Evolutionary conservation across 1,140 invertebrate genomes (phyloP).

Genomic region (Meteorus sp.): DNA sequence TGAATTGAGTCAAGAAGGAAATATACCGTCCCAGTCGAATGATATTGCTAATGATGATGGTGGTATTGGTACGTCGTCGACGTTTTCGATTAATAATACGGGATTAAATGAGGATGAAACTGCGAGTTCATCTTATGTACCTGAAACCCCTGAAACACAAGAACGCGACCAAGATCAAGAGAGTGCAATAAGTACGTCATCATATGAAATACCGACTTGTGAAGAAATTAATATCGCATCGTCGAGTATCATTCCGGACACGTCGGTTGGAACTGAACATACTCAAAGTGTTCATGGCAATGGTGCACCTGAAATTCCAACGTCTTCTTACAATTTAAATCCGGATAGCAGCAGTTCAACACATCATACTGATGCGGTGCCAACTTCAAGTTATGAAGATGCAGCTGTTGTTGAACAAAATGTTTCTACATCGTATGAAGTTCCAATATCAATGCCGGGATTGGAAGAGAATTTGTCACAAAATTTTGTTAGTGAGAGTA

Average conservation of each 20-base stretch:
- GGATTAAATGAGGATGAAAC: constrained; percentile 54
- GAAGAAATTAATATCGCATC: constrained; percentile 55
- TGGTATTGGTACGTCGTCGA: constrained; percentile 48
- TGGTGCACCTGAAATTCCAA: constrained; percentile 53
- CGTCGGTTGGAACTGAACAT: constrained; percentile 44
- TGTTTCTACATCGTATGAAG: constrained; percentile 53
- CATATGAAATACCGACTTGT: constrained; percentile 56
- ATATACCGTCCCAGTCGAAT: constrained; percentile 54
- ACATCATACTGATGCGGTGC: constrained; percentile 42
- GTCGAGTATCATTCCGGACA: constrained; percentile 51
- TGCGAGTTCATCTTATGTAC: constrained; percentile 55
- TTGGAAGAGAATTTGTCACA: constrained; percentile 50
- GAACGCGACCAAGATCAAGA: constrained; percentile 57
- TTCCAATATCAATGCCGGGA: constrained; percentile 49
- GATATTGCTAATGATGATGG: constrained; percentile 49
- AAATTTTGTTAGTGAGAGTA: constrained; percentile 52
- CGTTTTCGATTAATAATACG: constrained; percentile 45
- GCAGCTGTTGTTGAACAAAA: constrained; percentile 51
- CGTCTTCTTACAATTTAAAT: constrained; percentile 53
- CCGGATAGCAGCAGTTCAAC: constrained; percentile 50
- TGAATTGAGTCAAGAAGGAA: constrained; percentile 51
- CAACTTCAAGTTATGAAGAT: constrained; percentile 52
- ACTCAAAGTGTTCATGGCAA: constrained; percentile 53
- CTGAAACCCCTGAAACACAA: constrained; percentile 55
- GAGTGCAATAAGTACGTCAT: constrained; percentile 56